Evolutionary conservation across 2,888 invertebrate species (phyloP).

Genomic region (Pardosa pseudoannulata): DNA sequence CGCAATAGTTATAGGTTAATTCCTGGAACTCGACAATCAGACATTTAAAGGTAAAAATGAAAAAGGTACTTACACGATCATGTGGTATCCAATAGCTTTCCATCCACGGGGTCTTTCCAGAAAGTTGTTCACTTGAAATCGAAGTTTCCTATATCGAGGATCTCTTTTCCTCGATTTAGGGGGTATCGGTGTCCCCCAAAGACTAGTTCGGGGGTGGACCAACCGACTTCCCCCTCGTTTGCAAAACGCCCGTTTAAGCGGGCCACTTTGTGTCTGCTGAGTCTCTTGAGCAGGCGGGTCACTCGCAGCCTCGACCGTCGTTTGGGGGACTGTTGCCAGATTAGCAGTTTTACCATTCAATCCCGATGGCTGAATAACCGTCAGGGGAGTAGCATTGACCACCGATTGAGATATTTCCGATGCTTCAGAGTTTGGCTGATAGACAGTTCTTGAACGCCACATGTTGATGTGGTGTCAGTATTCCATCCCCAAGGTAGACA

Average conservation of each 20-base stretch:
- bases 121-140: slow-evolving; percentile 95
- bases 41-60: too few relatives aligned
- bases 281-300: slow-evolving; percentile 6
- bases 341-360: slow-evolving; percentile 57
- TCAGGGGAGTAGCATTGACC: slow-evolving; percentile 51
- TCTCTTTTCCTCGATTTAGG: slow-evolving; percentile 92
- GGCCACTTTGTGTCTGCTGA: neutral
- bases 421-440: neutral
- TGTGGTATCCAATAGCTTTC: slow-evolving; percentile 91
- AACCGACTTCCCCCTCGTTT: slow-evolving; percentile 63
- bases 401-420: slow-evolving; percentile 25
- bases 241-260: slow-evolving; percentile 48
- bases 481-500: neutral
- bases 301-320: slow-evolving; percentile 4
- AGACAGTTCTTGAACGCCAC: slow-evolving; percentile 43
- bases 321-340: neutral
- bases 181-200: slow-evolving; percentile 93
- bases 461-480: slow-evolving; percentile 21
- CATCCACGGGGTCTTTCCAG: slow-evolving; percentile 93
- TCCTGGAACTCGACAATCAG: too few relatives aligned
- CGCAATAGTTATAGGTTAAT: too few relatives aligned
- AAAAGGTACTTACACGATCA: slow-evolving; percentile 94
- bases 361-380: slow-evolving; percentile 53
- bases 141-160: slow-evolving; percentile 86
- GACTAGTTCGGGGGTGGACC: slow-evolving; percentile 89